Conservation (phyloP, 1,140 invertebrate species). For the Temnothorax longispinosus region DNA sequence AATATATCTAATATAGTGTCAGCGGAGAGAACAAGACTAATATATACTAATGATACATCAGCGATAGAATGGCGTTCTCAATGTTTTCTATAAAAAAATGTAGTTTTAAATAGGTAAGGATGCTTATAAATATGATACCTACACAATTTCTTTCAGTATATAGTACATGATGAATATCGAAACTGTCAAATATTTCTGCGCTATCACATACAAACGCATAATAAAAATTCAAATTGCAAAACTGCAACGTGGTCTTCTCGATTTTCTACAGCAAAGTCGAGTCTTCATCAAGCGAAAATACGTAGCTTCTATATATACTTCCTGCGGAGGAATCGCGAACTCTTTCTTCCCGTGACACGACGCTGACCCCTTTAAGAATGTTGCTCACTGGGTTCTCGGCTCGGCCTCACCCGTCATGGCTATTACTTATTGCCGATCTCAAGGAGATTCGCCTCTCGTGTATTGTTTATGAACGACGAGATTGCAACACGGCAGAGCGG, state of each 20-base stretch:
- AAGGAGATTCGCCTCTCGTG: slow-evolving; percentile 67
- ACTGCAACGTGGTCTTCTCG: background rate
- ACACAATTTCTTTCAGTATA: background rate
- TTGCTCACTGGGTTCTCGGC: slow-evolving; percentile 55
- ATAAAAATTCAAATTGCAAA: background rate
- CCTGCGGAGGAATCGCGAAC: slow-evolving; percentile 43
- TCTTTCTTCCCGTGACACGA: slow-evolving; percentile 66
- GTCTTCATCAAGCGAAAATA: slow-evolving; percentile 27
- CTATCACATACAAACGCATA: background rate
- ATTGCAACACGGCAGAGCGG: slow-evolving; percentile 51
- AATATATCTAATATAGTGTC: background rate
- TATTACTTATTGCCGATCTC: slow-evolving; percentile 71
- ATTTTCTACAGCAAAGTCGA: background rate
- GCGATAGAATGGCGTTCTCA: no score
- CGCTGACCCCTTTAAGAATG: slow-evolving; percentile 63
- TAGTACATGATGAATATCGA: background rate
- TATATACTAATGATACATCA: background rate
- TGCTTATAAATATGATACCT: background rate
- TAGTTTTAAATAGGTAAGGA: background rate
- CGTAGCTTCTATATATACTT: slow-evolving; percentile 31
- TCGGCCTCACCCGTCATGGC: slow-evolving; percentile 57
- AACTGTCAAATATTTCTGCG: background rate
- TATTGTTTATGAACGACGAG: slow-evolving; percentile 64
- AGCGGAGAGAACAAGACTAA: background rate
- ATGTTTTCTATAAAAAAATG: background rate